phyloP scores from a whole-genome alignment of 2,113 vertebrate species.

The Thermophis baileyi region DNA sequence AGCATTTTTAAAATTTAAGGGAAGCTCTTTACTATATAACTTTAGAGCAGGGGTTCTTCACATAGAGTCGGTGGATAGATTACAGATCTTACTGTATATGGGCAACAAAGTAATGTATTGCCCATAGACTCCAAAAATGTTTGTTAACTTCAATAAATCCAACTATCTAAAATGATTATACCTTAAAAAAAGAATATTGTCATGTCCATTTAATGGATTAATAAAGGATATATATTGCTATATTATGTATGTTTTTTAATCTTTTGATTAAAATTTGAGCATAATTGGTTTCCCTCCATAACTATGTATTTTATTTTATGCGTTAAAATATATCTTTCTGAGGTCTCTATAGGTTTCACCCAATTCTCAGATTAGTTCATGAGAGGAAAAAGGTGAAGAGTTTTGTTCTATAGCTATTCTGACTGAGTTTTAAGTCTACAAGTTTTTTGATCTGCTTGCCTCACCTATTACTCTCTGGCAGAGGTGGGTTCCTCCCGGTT shows the following conservation, averaged over 20 bases:
- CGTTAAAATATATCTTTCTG: neutral
- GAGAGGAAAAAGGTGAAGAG: neutral
- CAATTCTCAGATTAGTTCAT: neutral
- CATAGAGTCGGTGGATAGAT: neutral
- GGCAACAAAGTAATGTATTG: neutral
- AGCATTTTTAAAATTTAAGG: neutral
- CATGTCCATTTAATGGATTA: neutral
- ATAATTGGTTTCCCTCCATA: neutral
- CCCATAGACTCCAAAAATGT: neutral
- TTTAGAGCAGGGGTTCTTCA: neutral
- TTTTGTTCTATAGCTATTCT: neutral
- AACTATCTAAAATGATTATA: neutral
- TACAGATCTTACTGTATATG: neutral
- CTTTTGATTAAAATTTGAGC: neutral
- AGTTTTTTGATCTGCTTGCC: neutral
- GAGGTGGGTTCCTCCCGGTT: no score
- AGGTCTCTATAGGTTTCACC: neutral
- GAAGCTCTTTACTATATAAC: neutral
- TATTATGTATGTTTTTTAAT: neutral
- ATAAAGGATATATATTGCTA: neutral
- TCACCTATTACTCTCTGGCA: neutral
- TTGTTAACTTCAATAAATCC: neutral
- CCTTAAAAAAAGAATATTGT: neutral
- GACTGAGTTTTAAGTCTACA: neutral
- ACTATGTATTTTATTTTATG: neutral